Base-by-base conservation (phyloP, 2,113 vertebrate species). In the Caranx ignobilis region DNA sequence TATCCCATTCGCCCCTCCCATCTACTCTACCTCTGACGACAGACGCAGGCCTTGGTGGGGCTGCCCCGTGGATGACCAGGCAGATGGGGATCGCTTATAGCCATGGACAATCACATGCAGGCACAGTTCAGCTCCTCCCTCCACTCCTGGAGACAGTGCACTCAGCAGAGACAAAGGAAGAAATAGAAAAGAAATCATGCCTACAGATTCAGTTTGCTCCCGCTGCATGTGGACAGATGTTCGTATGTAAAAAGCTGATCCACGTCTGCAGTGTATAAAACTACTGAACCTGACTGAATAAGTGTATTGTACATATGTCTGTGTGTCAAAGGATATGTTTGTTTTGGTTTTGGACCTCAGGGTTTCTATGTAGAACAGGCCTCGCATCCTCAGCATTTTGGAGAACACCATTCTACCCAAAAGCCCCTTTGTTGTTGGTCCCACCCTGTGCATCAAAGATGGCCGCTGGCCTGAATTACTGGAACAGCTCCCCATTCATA, bases 391-490 rank as follows among this genome's bases (percentile, higher is more conserved):
- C 48, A 81, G 50, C 31, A 65, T 85, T 55, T 66, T n/a, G 13
- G 13, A 87, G 65, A 75, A 50, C 35, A 32, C 39, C 35, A 64
- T 71, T 19, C 52, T 31, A 78, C 63, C 43, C 45, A 55, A 32
- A 79, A 86, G 74, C 63, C 60, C 67, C 60, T 56, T 35, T 77
- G 68, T 61, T 83, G 63, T 69, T 60, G 63, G 79, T 79, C 69
- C 66, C 71, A 82, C 74, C 63, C 81, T 89, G 69, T 83, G 75
- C 67, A 71, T 81, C 60, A 84, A 80, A 89, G 52, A 69, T 71
- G 35, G 54, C 77, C 32, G 37, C 61, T 68, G 37, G 74, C 75
- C 77, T 57, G 72, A 78, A 73, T 63, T 50, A 8, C 66, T 48
- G 83, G 56, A 68, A 77, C 52, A 83, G 31, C 77, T 87, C 37